Evolutionary conservation across 2,888 invertebrate species (phyloP), one percentile per base, ranked within the genome.

Genomic region (Drosophila stalkeri): DNA sequence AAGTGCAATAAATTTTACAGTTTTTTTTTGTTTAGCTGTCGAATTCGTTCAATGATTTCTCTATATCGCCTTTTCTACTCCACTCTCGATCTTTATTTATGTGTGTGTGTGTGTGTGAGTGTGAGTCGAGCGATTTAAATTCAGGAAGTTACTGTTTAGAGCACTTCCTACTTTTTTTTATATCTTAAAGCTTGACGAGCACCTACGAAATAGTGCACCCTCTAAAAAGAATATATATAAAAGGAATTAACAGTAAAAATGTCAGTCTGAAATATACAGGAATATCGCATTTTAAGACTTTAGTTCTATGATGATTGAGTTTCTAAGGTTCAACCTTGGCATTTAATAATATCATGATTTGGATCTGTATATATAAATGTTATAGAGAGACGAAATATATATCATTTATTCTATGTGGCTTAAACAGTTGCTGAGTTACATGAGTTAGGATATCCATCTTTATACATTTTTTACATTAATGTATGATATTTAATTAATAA

Each of bases 1-100:
- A 84, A 78, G 76, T 89, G 84, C 89, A 84, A 84, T 89, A 84
- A 89, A 84, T 84, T 89, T 74, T 74, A 75, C 78, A 62, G 60
- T 43, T 63, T 69, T 37, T 69, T 69, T 69, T 69, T 64, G 80
- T 71, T 74, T 76, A 62, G 68, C 72, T 72, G 71, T 84, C 86
- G 86, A 82, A 86, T 82, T 67, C 68, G 89, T 84, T 89, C 84
- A 83, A 86, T 84, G 83, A 75, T 89, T 85, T 79, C 79, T 70
- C 60, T 55, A 31, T 56, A 54, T 37, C 12, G 20, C 12, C 39
- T 14, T 55, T 35, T 8, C 64, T 31, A 44, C 70, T 47, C 60
- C 57, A 64, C 65, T 72, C 64, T 39, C 76, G 82, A 89, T 76
- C 82, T 89, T 77, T 87, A 74, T 84, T 72, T 79, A 73, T 83